These are phyloP conservation scores for Euzophera pinguis DNA, from an alignment of 2,888 invertebrate genomes.

Conservation along the genomic window DNA sequence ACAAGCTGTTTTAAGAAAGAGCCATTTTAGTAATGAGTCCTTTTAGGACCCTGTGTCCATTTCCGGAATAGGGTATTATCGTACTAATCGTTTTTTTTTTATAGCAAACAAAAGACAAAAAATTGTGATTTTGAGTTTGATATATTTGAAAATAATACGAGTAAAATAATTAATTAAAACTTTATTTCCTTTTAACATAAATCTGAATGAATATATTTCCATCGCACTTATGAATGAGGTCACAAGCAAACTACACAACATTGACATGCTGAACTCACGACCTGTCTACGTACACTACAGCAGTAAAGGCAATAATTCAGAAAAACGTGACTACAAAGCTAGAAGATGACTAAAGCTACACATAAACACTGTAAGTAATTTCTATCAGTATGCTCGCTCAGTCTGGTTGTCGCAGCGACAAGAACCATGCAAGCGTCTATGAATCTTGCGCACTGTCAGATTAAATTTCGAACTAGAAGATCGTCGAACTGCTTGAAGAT, in stretches of 20 bases:
- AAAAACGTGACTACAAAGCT: constrained; percentile 8
- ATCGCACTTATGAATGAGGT: no score
- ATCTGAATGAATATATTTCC: no score
- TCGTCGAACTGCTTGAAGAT: not conserved
- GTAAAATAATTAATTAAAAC: no score
- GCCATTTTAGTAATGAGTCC: no score
- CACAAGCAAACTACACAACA: not conserved
- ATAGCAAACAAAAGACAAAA: no score
- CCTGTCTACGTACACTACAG: not conserved
- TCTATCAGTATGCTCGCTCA: constrained; percentile 3
- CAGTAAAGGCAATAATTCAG: not conserved
- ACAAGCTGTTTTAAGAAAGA: no score
- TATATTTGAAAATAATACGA: no score
- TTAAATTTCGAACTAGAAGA: not conserved
- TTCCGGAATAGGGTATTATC: no score
- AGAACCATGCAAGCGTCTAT: not conserved
- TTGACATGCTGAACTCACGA: constrained; percentile 8
- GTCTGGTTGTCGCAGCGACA: constrained; percentile 1
- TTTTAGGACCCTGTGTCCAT: no score
- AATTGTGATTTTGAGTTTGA: no score
- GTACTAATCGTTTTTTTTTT: no score
- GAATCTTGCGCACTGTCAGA: not conserved
- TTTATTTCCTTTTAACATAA: no score
- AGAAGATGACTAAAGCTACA: constrained; percentile 6
- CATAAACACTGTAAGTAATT: not conserved